Base-by-base conservation (phyloP, 2,113 vertebrate genomes). In the Corydoras maculifer region DNA sequence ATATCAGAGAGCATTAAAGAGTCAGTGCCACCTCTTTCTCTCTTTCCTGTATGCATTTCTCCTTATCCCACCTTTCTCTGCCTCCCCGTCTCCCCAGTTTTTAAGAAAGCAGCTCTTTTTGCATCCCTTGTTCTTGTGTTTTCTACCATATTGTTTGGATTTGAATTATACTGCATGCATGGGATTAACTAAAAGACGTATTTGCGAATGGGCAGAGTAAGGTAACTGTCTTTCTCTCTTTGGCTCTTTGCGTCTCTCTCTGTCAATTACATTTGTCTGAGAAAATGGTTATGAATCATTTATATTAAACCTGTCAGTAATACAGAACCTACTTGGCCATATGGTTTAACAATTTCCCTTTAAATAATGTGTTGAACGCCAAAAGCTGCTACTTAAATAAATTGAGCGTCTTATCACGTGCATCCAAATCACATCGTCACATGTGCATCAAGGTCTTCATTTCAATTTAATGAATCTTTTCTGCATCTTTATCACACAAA, bases 141-240 rank as follows among this genome's bases (percentile, higher is more conserved):
- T 85, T 85, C 69, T 82, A 77, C 83, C 80, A 79, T 82, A 73
- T 77, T 77, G 85, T 87, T 86, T 83, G 80, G 77, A 81, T 81
- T 83, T 82, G 84, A 85, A 83, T 80, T 85, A 75, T 83, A 85
- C 82, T 84, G 87, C 87, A 88, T 89, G 87, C 82, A 25, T 80
- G 82, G 79, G 80, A 69, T 75, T 66, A 14, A 80, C 82, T 80
- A 74, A 80, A 83, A 79, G 80, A 83, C 70, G 73, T 79, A 70
- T 75, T 66, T 79, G 76, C 35, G 58, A 82, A 83, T 75, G 77
- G 75, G 43, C 29, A 57, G 68, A 79, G 79, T 70, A 78, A 82
- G 74, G 86, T 82, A 84, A 84, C 83, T 78, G 79, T 86, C 83
- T 86, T 81, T 71, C 78, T 73, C 11, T 55, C 55, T 25, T 11